A percentile compares a stretch with the other conserved stretches of the same genome.
Evolutionary conservation across 2,888 invertebrate species (phyloP).

Genomic region (Clistopyga incitator): DNA sequence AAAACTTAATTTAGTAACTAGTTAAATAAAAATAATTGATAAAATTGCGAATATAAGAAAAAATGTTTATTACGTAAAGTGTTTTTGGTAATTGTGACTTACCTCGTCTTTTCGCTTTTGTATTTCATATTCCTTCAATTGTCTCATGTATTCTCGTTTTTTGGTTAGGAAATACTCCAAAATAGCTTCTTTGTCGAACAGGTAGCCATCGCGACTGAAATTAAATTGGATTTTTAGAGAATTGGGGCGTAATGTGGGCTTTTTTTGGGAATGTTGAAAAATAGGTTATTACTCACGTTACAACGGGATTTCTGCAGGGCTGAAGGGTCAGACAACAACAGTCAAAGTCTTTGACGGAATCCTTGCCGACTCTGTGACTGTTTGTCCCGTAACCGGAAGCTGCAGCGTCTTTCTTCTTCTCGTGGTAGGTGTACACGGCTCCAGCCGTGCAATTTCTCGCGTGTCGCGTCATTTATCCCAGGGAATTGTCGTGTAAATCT

Average conservation of each 20-base stretch:
- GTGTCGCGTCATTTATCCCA: conserved; percentile 94
- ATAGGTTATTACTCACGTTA: conserved; percentile 88
- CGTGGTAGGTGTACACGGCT: conserved; percentile 99
- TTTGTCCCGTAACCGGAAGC: conserved; percentile 97
- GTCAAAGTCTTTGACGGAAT: conserved; percentile 98
- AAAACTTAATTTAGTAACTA: background rate
- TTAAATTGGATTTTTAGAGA: conserved; percentile 18
- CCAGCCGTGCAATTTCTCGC: conserved; percentile 99
- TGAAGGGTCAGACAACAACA: conserved; percentile 98
- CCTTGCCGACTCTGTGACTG: conserved; percentile 95
- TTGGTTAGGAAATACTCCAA: conserved; percentile 97
- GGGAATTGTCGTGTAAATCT: background rate
- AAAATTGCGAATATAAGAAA: too few relatives aligned
- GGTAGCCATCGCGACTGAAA: conserved; percentile 92
- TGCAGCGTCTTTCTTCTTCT: conserved; percentile 97
- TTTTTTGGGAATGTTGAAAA: background rate
- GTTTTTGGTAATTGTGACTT: conserved; percentile 41
- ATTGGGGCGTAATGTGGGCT: background rate
- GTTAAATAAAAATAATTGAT: too few relatives aligned
- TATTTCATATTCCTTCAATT: conserved; percentile 96
- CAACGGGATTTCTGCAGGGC: conserved; percentile 96
- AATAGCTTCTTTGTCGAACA: conserved; percentile 99
- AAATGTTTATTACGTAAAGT: too few relatives aligned
- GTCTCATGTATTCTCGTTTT: conserved; percentile 95
- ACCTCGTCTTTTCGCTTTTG: conserved; percentile 91